Conservation (phyloP, 2,797 vertebrate species). For the Halcyon smyrnensis region DNA sequence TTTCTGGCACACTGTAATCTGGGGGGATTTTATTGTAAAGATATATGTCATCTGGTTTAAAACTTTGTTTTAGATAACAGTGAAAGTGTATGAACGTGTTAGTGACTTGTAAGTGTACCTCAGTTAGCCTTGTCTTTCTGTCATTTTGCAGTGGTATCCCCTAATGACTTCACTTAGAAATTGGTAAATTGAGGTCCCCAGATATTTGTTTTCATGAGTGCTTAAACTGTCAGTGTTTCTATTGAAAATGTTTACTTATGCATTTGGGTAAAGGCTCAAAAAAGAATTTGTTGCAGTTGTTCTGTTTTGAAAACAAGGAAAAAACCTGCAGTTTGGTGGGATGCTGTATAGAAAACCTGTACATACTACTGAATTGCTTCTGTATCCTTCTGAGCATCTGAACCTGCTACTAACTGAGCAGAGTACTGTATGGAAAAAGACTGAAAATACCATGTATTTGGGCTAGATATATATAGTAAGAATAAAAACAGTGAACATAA, state of each 20-base stretch:
- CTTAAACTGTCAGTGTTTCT: not conserved
- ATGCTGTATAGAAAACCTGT: rapidly evolving
- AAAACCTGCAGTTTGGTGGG: not conserved
- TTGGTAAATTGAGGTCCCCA: not conserved
- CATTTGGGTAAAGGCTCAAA: not conserved
- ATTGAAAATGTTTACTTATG: not conserved
- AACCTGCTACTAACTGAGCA: not conserved
- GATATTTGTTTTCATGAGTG: not conserved
- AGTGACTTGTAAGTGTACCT: not conserved
- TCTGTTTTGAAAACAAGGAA: not conserved
- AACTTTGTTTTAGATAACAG: not conserved
- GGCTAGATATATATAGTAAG: not conserved
- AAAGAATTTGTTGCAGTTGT: not conserved
- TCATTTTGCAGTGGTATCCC: not conserved
- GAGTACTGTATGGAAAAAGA: not conserved
- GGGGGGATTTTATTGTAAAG: not conserved
- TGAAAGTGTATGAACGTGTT: not conserved
- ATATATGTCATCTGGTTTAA: not conserved
- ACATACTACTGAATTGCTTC: not conserved
- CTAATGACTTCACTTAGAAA: not conserved
- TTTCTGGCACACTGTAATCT: not conserved
- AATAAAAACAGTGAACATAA: not conserved
- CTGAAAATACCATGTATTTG: not conserved
- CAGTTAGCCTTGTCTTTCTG: not conserved
- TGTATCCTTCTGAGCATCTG: not conserved